These are phyloP conservation scores for Automeris io DNA, from an alignment of 2,888 invertebrate species.

Conservation along the genomic window DNA sequence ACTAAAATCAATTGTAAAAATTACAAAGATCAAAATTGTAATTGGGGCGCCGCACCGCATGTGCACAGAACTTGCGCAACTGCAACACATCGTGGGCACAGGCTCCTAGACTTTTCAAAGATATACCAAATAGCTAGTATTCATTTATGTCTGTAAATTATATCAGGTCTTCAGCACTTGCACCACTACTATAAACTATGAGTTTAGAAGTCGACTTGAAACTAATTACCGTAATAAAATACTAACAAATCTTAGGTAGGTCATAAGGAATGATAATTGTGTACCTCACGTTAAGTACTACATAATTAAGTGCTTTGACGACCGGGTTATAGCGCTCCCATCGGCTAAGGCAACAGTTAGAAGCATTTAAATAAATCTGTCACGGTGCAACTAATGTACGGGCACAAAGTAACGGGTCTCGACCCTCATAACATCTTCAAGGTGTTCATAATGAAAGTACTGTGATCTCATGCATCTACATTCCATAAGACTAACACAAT, in stretches of 20 bases:
- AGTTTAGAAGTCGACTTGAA: no score
- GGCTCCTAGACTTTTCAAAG: no score
- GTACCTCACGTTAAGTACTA: constrained; percentile 6
- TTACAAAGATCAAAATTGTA: no score
- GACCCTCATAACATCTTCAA: constrained; percentile 53
- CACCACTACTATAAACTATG: no score
- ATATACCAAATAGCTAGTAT: no score
- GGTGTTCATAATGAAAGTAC: constrained; percentile 9
- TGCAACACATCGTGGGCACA: no score
- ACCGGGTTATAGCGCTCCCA: constrained; percentile 50
- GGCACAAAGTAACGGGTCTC: constrained; percentile 53
- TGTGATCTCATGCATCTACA: constrained; percentile 5
- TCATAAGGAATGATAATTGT: constrained; percentile 9
- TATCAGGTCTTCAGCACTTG: no score
- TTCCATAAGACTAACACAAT: constrained; percentile 14
- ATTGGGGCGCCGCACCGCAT: no score
- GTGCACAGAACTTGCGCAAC: no score
- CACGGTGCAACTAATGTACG: constrained; percentile 51
- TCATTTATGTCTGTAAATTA: no score
- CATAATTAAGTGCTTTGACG: constrained; percentile 28
- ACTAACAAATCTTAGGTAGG: constrained; percentile 3
- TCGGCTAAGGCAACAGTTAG: constrained; percentile 50
- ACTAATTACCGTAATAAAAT: constrained; percentile 3
- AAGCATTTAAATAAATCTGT: constrained; percentile 65
- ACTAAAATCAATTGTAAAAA: no score